Conservation (phyloP, 2,888 invertebrate species). For the Mesorhabditis spiculigera region DNA sequence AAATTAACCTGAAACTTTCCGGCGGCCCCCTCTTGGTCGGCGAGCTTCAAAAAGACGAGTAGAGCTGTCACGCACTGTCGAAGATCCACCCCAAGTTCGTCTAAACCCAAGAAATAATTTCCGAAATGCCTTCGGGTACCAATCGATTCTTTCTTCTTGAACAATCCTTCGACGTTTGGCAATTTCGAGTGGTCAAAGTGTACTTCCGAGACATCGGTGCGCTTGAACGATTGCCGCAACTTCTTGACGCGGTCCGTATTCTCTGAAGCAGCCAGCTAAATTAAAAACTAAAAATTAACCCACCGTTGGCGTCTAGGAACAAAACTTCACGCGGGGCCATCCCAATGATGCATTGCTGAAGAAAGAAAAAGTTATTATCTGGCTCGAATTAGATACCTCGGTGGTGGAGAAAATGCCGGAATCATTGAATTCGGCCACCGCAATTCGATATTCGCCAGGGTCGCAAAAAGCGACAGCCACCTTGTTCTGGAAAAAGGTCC, state of each 20-base stretch:
- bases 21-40: constrained; percentile 8
- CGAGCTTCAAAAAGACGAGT: constrained; percentile 12
- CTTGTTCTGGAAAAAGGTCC: constrained; percentile 30
- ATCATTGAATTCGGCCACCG: constrained; percentile 39
- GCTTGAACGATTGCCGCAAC: background rate
- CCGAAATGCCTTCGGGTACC: background rate
- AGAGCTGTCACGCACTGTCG: constrained; percentile 5
- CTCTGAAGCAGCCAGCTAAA: background rate
- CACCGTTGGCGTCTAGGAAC: constrained; percentile 10
- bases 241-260: constrained; percentile 6
- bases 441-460: constrained; percentile 32
- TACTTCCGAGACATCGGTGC: background rate
- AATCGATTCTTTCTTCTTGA: background rate
- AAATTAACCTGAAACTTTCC: constrained; percentile 19
- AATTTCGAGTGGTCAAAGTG: background rate
- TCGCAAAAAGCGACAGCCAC: constrained; percentile 38
- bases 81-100: constrained; percentile 1
- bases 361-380: constrained; percentile 3
- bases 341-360: constrained; percentile 28
- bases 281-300: background rate
- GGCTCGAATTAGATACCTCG: constrained; percentile 19
- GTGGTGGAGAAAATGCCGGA: constrained; percentile 33
- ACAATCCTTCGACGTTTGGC: background rate
- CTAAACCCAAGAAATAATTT: background rate
- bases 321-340: constrained; percentile 31